Evolutionary conservation across 2,113 vertebrate genomes (phyloP), one percentile per base, ranked within the genome.

Genomic region (Puntigrus tetrazona): DNA sequence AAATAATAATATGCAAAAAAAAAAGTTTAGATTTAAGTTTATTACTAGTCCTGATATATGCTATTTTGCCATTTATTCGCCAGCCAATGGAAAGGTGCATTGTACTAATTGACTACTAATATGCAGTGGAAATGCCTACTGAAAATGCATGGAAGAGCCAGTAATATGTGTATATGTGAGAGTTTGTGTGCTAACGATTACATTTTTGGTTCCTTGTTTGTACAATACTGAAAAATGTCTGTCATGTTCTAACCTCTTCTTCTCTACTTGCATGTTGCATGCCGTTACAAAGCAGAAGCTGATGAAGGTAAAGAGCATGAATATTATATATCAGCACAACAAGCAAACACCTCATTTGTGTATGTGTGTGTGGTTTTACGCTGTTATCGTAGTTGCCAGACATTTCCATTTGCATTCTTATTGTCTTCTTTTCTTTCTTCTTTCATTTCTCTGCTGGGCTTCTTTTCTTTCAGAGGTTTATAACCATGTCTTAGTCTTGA

Each of bases 221-320:
- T 79, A 61, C 59, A 67, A 29, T 18, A 47, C 13, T 20, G 65
- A 70, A 82, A 22, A 69, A 57, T 87, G 72, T 55, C 43, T 65
- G 2, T 61, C 70, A 25, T 87, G 84, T 82, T 87, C 78, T 89
- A 87, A 87, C 86, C 72, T 79, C 78, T 61, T 70, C 43, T 85
- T 88, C 72, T 97, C 94, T 95, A 94, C 95, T 98, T 87, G 97
- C 97, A 97, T 97, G 97, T 95, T 98, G 98, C 97, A 98, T 98
- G 97, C 95, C 91, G 96, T 91, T 93, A 93, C 94, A 96, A 96
- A 92, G 90, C 97, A 98, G 98, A 97, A 89, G 94, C 93, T 92
- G 94, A 96, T 10, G 96, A 97, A 99, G 98, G 97, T 99, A 98
- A 98, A 94, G 88, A 82, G 78, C 65, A 50, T 67, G 38, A 74